Base-by-base conservation (phyloP, 1,140 invertebrate species). In the Aethina tumida region DNA sequence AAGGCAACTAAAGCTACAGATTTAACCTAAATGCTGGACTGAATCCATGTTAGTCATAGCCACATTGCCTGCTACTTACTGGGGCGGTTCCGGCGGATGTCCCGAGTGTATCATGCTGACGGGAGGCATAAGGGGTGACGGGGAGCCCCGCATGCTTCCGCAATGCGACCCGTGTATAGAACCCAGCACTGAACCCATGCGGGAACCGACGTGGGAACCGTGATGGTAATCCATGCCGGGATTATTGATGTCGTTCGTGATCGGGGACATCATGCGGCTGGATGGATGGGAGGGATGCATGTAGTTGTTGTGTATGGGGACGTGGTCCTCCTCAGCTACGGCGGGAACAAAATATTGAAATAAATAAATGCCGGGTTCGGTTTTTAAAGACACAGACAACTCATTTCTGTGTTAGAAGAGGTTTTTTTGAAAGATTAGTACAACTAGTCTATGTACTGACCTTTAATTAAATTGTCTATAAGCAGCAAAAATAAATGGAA, bases 301-400 rank as follows among this genome's bases (percentile, higher is more conserved):
- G 43, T 58, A 60, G 37, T 55, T 58, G 35, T 50, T 52, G 28
- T 55, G 55, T 21, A 31, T 38, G 15, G 47, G 41, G 27, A 57
- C 47, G 58, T 74, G 72, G 52, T 74, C 72, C 62, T 74, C 72
- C 55, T 74, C 72, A 41, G 71, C 72, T 72, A 41, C 36, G 52
- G 64, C 33, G 3, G 9, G 16, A 2, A 17, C 4, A 38, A 7
- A 25, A 4, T 16, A 35, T 35, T 24, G 9, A 2, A 13, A 5
- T 24, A 7, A 13, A n/a, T n/a, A n/a, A n/a, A n/a, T n/a, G n/a
- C n/a, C n/a, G n/a, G n/a, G n/a, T n/a, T n/a, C n/a, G n/a, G n/a
- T n/a, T n/a, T n/a, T n/a, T n/a, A n/a, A n/a, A n/a, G n/a, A n/a
- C n/a, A n/a, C n/a, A n/a, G n/a, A n/a, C n/a, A n/a, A n/a, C n/a